Conservation (phyloP, 2,797 vertebrate genomes). For the Loriculus beryllinus region DNA sequence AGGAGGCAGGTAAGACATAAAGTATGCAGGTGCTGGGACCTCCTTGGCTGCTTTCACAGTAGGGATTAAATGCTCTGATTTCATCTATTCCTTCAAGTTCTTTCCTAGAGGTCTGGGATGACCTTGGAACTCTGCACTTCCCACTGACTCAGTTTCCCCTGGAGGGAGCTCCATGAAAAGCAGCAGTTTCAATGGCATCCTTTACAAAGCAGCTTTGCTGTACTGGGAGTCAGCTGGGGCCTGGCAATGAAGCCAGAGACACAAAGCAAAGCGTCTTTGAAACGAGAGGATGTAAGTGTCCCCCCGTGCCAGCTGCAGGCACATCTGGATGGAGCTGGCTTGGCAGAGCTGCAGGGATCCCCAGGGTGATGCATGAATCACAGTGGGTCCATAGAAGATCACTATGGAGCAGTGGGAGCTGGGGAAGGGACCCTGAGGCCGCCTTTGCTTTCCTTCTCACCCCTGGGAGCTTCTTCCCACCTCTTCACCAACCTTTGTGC, state of each 20-base stretch:
- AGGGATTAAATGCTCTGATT: neutral
- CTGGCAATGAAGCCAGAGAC: neutral
- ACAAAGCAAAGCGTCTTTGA: slow-evolving; percentile 9
- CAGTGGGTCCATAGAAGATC: neutral
- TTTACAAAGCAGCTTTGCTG: neutral
- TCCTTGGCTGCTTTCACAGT: neutral
- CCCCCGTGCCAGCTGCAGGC: neutral
- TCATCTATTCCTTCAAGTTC: neutral
- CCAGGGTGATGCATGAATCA: accelerated
- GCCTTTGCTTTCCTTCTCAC: neutral
- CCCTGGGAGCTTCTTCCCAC: neutral
- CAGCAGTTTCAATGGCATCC: neutral
- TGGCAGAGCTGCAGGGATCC: neutral
- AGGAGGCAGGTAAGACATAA: neutral
- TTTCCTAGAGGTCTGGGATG: neutral
- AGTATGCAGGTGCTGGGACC: neutral
- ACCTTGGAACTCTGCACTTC: neutral
- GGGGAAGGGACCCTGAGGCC: neutral
- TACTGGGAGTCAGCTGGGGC: neutral
- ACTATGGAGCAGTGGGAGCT: neutral
- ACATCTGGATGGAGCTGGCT: slow-evolving; percentile 10
- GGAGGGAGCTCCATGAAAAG: neutral
- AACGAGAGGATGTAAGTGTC: neutral
- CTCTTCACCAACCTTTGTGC: neutral
- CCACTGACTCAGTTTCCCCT: neutral